Base-by-base conservation (phyloP, 2,113 vertebrate species). In the Notarius quadriscutis region DNA sequence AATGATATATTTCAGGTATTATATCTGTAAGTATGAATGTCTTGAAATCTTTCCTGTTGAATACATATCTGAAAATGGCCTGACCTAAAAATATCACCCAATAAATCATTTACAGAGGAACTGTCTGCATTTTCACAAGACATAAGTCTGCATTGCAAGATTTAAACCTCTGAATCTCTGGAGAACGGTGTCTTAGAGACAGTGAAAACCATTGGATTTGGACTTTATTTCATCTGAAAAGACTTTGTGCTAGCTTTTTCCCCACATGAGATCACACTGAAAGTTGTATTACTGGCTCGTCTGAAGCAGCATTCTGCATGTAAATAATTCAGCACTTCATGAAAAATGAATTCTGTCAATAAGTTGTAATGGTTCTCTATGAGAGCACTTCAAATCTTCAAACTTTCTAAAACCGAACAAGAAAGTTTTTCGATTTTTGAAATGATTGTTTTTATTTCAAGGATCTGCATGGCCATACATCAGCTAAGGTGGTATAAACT, bases 51-150 rank as follows among this genome's bases (percentile, higher is more conserved):
- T 81, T 25, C 51, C 62, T 86, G 50, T 81, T 81, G 62, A 80
- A 80, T 69, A 69, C 12, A n/a, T 69, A 50, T n/a, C 55, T 86
- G 85, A 41, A 87, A 87, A 81, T 87, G 63, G 85, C 12, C 65
- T 81, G 79, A 58, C 34, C 74, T 79, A 72, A 87, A 81, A 81
- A 87, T 81, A 60, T 58, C 78, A 20, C 14, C 55, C 30, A 71
- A 82, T 87, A 81, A 81, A 86, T 86, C 63, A 72, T 81, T 86
- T 55, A 72, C 1, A 48, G 30, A 27, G 22, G 22, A 71, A 34
- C 50, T 48, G 63, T 67, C 60, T 86, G 77, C 75, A n/a, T 48
- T 81, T 81, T 71, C 65, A 30, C 65, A 17, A 87, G 78, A 81
- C 53, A 78, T 30, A 71, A 50, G 78, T 57, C 65, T 60, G 63